phyloP scores from a whole-genome alignment of 2,888 invertebrate species.

The Drosophila incognita region DNA sequence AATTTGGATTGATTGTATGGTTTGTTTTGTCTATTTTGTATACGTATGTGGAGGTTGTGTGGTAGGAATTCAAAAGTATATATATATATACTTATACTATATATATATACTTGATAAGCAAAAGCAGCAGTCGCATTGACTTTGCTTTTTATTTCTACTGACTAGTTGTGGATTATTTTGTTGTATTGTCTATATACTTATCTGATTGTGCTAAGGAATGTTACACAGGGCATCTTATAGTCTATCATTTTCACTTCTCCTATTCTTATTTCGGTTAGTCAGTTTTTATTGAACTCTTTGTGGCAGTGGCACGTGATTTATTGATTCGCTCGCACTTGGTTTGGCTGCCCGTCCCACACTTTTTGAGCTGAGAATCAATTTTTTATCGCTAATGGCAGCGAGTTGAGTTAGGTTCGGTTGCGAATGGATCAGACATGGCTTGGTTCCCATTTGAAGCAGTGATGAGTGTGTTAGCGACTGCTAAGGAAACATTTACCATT shows the following conservation, averaged over 20 bases:
- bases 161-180: background rate
- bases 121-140: background rate
- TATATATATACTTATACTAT: background rate
- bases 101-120: background rate
- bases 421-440: conserved; percentile 42
- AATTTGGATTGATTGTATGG: conserved; percentile 25
- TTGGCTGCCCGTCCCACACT: background rate
- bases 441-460: conserved; percentile 42
- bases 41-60: background rate
- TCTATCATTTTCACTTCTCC: background rate
- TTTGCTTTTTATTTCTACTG: background rate
- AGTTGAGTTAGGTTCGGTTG: conserved; percentile 65
- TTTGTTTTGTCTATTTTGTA: conserved; percentile 8
- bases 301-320: conserved; percentile 72
- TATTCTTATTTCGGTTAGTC: conserved; percentile 24
- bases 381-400: conserved; percentile 70
- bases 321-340: conserved; percentile 61
- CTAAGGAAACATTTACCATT: conserved; percentile 62
- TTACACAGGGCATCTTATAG: conserved; percentile 3
- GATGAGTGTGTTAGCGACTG: conserved; percentile 70
- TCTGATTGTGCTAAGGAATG: background rate
- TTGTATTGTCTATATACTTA: background rate
- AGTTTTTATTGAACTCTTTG: conserved; percentile 56
- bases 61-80: background rate
- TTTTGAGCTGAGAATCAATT: conserved; percentile 55